Conservation (phyloP, 2,797 vertebrate species). For the Eulemur rubriventer region DNA sequence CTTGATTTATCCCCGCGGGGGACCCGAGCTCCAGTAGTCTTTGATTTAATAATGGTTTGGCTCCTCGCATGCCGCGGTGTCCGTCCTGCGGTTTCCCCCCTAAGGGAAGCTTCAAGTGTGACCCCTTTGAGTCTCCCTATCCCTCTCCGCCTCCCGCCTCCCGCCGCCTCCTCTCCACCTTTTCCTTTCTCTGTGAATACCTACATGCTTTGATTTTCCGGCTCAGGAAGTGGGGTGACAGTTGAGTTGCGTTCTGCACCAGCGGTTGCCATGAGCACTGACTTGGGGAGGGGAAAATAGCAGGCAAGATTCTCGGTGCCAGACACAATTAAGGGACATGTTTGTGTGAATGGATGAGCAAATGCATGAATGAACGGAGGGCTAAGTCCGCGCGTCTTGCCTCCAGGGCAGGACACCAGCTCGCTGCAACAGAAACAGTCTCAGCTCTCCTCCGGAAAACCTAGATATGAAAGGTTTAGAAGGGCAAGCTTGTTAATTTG, state of each 20-base stretch:
- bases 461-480: not conserved
- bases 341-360: slow-evolving; percentile 80
- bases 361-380: slow-evolving; percentile 71
- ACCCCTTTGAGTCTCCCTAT: slow-evolving; percentile 31
- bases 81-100: not conserved
- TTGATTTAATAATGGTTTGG: slow-evolving; percentile 48
- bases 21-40: slow-evolving; percentile 16
- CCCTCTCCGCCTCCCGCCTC: not conserved
- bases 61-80: not conserved
- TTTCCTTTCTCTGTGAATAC: not conserved
- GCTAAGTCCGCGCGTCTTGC: slow-evolving; percentile 35
- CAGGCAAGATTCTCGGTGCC: slow-evolving; percentile 63
- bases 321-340: slow-evolving; percentile 71
- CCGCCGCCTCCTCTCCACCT: not conserved
- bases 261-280: slow-evolving; percentile 70
- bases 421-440: not conserved
- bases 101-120: slow-evolving; percentile 46
- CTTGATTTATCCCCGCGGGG: slow-evolving; percentile 43
- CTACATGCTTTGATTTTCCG: slow-evolving; percentile 64
- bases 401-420: slow-evolving; percentile 51
- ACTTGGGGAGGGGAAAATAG: slow-evolving; percentile 50
- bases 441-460: not conserved
- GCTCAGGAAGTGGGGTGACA: slow-evolving; percentile 66
- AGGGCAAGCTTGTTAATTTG: slow-evolving; percentile 27
- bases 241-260: slow-evolving; percentile 67